Conservation (phyloP, 2,797 vertebrate genomes). For the Sebastes dallii region DNA sequence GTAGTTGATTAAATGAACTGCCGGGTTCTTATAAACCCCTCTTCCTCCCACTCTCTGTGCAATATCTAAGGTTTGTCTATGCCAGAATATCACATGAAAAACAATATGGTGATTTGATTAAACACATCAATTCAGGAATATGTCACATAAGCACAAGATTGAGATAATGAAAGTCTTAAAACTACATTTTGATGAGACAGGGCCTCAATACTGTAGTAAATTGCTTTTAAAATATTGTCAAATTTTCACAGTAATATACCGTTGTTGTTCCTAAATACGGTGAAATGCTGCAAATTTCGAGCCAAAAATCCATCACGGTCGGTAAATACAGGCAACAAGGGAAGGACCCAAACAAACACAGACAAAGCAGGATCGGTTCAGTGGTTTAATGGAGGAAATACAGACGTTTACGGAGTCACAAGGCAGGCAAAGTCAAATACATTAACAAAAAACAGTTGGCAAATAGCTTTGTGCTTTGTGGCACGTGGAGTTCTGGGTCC, state of each 20-base stretch:
- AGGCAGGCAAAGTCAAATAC: neutral
- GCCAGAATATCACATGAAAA: neutral
- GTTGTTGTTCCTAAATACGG: neutral
- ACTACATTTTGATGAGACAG: neutral
- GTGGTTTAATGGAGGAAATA: neutral
- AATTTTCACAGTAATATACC: neutral
- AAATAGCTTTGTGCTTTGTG: neutral
- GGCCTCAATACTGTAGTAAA: neutral
- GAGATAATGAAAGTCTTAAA: neutral
- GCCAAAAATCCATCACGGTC: neutral
- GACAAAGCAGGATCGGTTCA: neutral
- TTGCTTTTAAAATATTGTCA: neutral
- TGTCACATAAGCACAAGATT: neutral
- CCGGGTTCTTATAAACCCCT: neutral
- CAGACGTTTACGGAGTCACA: neutral
- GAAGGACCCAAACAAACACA: neutral
- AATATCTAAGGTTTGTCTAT: neutral
- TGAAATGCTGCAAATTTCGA: neutral
- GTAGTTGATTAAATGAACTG: neutral
- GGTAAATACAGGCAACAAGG: neutral
- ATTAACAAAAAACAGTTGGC: neutral
- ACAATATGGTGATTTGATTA: neutral
- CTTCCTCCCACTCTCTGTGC: neutral
- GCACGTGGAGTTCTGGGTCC: neutral
- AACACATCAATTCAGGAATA: neutral